A percentile compares a stretch with the other conserved stretches of the same genome.
Conservation (phyloP, 2,797 vertebrate genomes). For the Sebastes umbrosus region DNA sequence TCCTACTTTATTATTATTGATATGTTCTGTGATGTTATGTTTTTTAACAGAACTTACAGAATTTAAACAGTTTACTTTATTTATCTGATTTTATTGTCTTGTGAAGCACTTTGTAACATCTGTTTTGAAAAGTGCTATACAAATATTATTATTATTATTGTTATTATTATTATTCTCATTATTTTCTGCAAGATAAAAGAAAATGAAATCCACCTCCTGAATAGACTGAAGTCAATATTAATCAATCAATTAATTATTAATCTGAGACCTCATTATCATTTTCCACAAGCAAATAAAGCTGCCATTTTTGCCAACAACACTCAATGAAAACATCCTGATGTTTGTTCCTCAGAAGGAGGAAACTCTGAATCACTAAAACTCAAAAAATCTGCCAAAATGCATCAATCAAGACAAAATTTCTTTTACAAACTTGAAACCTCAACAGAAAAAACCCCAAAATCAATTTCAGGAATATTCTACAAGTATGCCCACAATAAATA, state of each 20-base stretch:
- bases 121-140: too few relatives aligned
- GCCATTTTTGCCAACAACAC: not conserved
- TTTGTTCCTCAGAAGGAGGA: not conserved
- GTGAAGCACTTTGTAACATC: too few relatives aligned
- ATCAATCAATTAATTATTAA: not conserved
- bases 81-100: too few relatives aligned
- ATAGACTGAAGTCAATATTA: not conserved
- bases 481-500: not conserved
- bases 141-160: too few relatives aligned
- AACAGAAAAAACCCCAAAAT: not conserved
- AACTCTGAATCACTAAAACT: not conserved
- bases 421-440: not conserved
- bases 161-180: too few relatives aligned
- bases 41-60: accelerated
- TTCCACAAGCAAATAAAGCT: not conserved
- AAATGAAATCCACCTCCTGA: not conserved
- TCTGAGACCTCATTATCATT: not conserved
- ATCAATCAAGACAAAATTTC: not conserved
- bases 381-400: not conserved
- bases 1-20: too few relatives aligned
- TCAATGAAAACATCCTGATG: not conserved
- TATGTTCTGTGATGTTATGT: too few relatives aligned
- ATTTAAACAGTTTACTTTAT: too few relatives aligned
- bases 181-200: not conserved
- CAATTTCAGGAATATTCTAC: not conserved